Conservation (phyloP, 2,888 invertebrate genomes). For the Cataglyphis rosenhaueri region DNA sequence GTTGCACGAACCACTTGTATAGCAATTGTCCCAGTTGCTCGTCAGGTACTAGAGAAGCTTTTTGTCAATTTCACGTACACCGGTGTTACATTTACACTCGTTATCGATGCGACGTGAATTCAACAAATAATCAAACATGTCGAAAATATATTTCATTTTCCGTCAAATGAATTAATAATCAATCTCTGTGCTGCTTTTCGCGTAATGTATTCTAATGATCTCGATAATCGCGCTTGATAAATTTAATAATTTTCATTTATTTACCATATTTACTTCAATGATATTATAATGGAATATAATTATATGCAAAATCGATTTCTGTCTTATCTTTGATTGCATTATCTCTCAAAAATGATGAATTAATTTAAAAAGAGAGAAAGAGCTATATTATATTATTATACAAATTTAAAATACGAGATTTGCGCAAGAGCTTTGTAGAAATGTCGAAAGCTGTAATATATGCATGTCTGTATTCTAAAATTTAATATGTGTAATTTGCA, state of each 20-base stretch:
- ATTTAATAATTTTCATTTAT: background rate
- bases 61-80: conserved; percentile 45
- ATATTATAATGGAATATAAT: background rate
- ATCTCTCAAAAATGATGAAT: background rate
- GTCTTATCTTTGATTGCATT: background rate
- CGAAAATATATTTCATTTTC: conserved; percentile 25
- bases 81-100: conserved; percentile 38
- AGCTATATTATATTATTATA: background rate
- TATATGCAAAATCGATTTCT: background rate
- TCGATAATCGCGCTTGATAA: background rate
- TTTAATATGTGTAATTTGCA: background rate
- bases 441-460: background rate
- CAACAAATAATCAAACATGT: conserved; percentile 19
- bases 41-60: conserved; percentile 31
- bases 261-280: background rate
- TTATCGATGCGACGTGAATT: conserved; percentile 19
- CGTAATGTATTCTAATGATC: background rate
- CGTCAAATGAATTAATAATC: conserved; percentile 26
- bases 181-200: background rate
- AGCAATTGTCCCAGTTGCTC: conserved; percentile 49
- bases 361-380: background rate
- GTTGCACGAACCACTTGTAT: conserved; percentile 41
- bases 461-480: background rate
- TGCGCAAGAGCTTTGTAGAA: background rate
- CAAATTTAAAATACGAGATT: background rate